Base-by-base conservation (phyloP, 2,113 vertebrate genomes). In the Triplophysa dalaica region DNA sequence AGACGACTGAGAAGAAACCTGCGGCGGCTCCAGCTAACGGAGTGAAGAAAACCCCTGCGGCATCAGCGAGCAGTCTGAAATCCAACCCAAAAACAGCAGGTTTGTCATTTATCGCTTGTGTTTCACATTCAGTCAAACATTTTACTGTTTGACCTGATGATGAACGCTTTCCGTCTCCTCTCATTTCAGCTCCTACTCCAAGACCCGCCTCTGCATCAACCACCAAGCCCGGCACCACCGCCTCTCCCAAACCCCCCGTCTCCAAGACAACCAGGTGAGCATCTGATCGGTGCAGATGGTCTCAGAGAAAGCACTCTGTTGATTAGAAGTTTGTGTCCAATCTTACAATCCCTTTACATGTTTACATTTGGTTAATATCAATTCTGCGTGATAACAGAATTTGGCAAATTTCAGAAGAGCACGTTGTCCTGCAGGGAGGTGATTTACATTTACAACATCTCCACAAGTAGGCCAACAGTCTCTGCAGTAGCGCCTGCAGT, bases 181-280 rank as follows among this genome's bases (percentile, higher is more conserved):
- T 21, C 86, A 26, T 79, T 65, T 69, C 77, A 26, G 66, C 84
- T 81, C 38, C 88, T 65, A 70, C 90, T 77, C 54, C 89, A 63
- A 93, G 88, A 70, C 84, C 90, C 0, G 64, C 81, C 74, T 81
- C 89, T 8, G 66, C 87, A 1, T 80, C 88, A 41, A 69, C 87
- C 61, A 54, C 85, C 78, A 93, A 89, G 81, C 62, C 83, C 1
- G 85, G 84, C 80, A 54, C 65, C 12, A 64, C 82, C 19, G 80
- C 74, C 29, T 70, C 83, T 43, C 63, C 85, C 68, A 92, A 90
- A 85, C 78, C 90, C 10, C 77, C 83, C 0, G 87, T 88, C 86
- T 85, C 92, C 83, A 94, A 93, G 90, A 87, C 92, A 86, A 87
- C 89, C 85, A 93, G 92, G 93, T 94, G 85, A 73, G 89, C 73